These are phyloP conservation scores for Neosilurus mollespiculum DNA, from an alignment of 2,797 vertebrate genomes.

Conservation along the genomic window DNA sequence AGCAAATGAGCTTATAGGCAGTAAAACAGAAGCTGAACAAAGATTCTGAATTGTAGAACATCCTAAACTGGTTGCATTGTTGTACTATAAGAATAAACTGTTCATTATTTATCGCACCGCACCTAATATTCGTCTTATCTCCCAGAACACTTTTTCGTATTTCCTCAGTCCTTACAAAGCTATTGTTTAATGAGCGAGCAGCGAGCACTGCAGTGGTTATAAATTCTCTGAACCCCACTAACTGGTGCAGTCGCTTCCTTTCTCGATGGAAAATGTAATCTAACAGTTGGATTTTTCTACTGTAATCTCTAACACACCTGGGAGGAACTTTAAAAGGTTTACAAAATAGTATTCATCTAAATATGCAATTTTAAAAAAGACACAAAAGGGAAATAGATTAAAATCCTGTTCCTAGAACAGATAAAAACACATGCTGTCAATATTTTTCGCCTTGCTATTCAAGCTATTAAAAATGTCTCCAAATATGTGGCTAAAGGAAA, in stretches of 20 bases:
- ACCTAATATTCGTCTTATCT: slow-evolving; percentile 37
- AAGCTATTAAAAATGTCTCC: slow-evolving; percentile 27
- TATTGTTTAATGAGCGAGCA: slow-evolving; percentile 23
- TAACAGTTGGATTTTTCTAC: not conserved
- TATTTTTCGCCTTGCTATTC: slow-evolving; percentile 4
- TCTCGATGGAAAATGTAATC: not conserved
- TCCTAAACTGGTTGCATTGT: not conserved
- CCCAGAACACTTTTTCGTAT: slow-evolving; percentile 14
- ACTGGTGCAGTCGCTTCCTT: not conserved
- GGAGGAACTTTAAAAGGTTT: not conserved
- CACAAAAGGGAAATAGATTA: not conserved
- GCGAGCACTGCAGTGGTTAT: not conserved
- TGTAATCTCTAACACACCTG: not conserved
- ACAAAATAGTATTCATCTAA: not conserved
- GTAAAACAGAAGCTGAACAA: not conserved
- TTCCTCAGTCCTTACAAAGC: slow-evolving; percentile 29
- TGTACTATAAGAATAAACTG: slow-evolving; percentile 38
- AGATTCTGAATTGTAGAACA: not conserved
- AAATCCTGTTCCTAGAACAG: not conserved
- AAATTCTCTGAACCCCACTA: slow-evolving; percentile 9
- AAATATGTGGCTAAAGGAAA: slow-evolving; percentile 51
- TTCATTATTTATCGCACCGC: slow-evolving; percentile 20
- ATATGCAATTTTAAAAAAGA: not conserved
- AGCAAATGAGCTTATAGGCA: not conserved
- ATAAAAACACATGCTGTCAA: slow-evolving; percentile 20